Percentiles rank a stretch among this genome's conserved stretches.
These are phyloP conservation scores for Nycticorax nycticorax DNA, from an alignment of 2,113 vertebrate species.

Conservation along the genomic window DNA sequence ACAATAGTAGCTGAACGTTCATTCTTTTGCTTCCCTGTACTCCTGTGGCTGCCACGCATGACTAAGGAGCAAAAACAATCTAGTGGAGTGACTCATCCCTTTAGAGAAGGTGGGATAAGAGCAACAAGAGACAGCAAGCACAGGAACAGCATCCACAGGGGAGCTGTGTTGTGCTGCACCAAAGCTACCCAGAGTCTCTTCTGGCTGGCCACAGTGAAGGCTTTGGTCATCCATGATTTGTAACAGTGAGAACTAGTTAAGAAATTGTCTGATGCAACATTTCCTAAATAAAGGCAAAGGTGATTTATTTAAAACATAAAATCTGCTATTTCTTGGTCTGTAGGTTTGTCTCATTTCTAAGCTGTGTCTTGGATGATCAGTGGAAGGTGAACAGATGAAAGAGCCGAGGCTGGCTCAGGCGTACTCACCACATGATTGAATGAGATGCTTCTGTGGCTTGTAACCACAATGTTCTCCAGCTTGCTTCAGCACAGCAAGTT, in stretches of 20 bases:
- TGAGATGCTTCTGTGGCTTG: background rate
- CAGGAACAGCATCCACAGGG: background rate
- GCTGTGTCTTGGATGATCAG: background rate
- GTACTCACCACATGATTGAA: fast-evolving
- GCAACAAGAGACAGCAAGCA: background rate
- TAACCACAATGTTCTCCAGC: background rate
- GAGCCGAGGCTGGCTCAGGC: background rate
- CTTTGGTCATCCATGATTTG: background rate
- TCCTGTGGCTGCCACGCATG: conserved; percentile 23
- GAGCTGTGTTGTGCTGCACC: background rate
- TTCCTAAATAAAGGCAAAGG: background rate
- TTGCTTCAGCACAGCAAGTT: background rate
- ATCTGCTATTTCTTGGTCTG: background rate
- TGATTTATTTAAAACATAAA: background rate
- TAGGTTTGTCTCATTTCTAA: background rate
- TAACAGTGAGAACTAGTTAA: background rate
- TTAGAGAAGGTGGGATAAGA: conserved; percentile 16
- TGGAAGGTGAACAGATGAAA: background rate
- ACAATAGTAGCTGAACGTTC: background rate
- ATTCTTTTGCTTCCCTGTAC: background rate
- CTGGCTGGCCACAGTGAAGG: fast-evolving
- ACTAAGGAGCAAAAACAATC: conserved; percentile 41
- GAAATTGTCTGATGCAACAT: fast-evolving
- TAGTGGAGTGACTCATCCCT: conserved; percentile 49
- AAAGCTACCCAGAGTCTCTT: background rate